Evolutionary conservation across 2,797 vertebrate species (phyloP), one percentile per base, ranked within the genome.

Genomic region (Rhodeus uyekii): DNA sequence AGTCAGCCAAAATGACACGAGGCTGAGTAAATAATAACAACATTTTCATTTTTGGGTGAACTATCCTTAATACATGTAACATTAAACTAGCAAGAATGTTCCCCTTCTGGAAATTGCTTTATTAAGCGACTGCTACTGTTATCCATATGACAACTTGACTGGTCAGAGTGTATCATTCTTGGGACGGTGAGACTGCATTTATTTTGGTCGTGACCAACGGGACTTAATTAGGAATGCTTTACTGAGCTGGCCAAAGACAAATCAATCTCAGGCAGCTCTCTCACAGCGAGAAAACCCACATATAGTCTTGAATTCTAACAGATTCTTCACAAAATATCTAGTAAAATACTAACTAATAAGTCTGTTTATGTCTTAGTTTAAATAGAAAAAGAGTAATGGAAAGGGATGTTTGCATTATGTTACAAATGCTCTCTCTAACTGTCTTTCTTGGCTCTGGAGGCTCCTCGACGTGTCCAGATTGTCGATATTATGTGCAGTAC

Each of bases 401-500:
- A 60, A 65, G 44, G 36, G 9, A 78, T 48, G 61, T 65, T 44
- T 64, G 61, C 53, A 5, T 29, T 34, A 55, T n/a, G 8, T 46
- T 69, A 29, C 19, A 63, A 53, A 79, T 39, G 58, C 60, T 76
- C 24, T 72, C 79, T 60, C 12, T 73, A 61, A 67, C 36, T 4
- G 34, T 63, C 38, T 77, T 77, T 63, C 32, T 61, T 32, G 67
- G 1, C 50, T 65, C 24, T 53, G 13, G 34, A 65, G 73, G 63
- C 50, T 64, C 16, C 69, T 63, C 42, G 38, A 55, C 24, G 60
- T 85, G 71, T 38, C 74, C 75, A 72, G 81, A 85, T 48, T 82
- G 69, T 74, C 50, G 71, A 86, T 44, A 84, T 61, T 34, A 68
- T 83, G 80, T 79, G 77, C 58, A 83, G 69, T 64, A 27, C 78